Evolutionary conservation across 2,888 invertebrate genomes (phyloP).

Genomic region (Plagiodera versicolora): DNA sequence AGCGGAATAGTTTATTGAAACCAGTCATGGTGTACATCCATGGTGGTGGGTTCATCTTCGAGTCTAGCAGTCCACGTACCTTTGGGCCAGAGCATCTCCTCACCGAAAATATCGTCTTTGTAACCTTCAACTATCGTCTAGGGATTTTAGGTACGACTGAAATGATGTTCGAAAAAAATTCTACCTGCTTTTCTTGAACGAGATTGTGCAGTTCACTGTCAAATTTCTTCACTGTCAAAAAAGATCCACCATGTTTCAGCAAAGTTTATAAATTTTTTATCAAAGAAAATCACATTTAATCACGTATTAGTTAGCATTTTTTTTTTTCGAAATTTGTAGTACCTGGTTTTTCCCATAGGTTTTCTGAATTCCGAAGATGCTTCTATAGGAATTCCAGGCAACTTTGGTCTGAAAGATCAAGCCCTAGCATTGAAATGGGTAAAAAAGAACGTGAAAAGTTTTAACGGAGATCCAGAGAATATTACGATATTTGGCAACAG

Average conservation of each 20-base stretch:
- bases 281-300: too few species aligned
- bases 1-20: constrained; percentile 7
- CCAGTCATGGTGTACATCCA: constrained; percentile 57
- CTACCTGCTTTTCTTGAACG: too few species aligned
- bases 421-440: constrained; percentile 57
- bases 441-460: constrained; percentile 54
- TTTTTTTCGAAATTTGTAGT: too few species aligned
- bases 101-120: constrained; percentile 55
- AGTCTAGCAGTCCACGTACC: constrained; percentile 45
- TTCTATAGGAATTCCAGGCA: constrained; percentile 55
- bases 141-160: constrained; percentile 48
- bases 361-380: constrained; percentile 56
- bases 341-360: constrained; percentile 41
- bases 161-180: too few species aligned
- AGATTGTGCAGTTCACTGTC: too few species aligned
- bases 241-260: too few species aligned
- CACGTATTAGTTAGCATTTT: too few species aligned
- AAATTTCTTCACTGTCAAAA: too few species aligned
- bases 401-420: constrained; percentile 59
- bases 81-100: constrained; percentile 55
- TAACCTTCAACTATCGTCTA: constrained; percentile 56
- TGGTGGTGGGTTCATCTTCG: constrained; percentile 56
- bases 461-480: constrained; percentile 57
- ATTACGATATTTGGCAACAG: constrained; percentile 59
- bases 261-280: too few species aligned